phyloP scores from a whole-genome alignment of 2,113 vertebrate species.

The Oncorhynchus gorbuscha region DNA sequence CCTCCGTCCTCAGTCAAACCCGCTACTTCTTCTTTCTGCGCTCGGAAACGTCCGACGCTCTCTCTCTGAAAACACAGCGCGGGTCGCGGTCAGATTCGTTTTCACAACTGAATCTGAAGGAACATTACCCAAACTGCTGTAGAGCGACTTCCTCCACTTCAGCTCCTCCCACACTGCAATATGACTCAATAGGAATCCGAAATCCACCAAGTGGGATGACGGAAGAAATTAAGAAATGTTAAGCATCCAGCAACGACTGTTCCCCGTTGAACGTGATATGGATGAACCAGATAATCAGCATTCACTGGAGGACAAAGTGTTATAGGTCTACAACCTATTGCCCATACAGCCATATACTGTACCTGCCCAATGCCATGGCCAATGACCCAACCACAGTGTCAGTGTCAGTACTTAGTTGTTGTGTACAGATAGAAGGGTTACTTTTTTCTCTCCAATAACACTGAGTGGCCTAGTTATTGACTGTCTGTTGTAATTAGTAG shows the following conservation, averaged over 20 bases:
- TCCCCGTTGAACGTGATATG: too few species aligned
- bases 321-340: too few species aligned
- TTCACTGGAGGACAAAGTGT: too few species aligned
- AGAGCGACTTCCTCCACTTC: constrained; percentile 73
- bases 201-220: constrained; percentile 54
- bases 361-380: too few species aligned
- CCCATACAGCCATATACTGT: too few species aligned
- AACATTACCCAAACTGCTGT: constrained; percentile 58
- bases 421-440: too few species aligned
- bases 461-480: neutral
- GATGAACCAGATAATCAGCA: too few species aligned
- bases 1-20: neutral
- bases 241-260: too few species aligned
- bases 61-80: neutral
- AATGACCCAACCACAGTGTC: too few species aligned
- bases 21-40: neutral
- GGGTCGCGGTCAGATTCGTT: constrained; percentile 47
- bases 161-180: constrained; percentile 60
- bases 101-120: constrained; percentile 50
- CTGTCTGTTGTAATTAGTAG: neutral
- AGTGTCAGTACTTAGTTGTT: too few species aligned
- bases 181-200: constrained; percentile 43
- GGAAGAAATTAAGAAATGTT: too few species aligned
- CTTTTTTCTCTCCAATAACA: neutral
- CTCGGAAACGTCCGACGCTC: neutral